Evolutionary conservation across 2,888 invertebrate species (phyloP), one percentile per base, ranked within the genome.

Genomic region (Drosophila cracens): DNA sequence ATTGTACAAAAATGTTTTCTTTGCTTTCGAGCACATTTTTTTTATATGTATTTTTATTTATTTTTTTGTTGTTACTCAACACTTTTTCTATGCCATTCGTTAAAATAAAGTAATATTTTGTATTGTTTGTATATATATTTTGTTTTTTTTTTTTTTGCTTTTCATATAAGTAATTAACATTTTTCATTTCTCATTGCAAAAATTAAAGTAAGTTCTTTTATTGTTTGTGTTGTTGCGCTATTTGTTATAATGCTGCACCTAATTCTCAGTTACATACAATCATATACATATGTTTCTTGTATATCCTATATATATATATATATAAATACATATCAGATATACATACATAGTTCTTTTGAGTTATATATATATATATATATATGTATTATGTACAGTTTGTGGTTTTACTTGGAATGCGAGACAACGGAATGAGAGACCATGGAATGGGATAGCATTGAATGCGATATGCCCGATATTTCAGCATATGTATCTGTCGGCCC

Each of bases 401-500:
- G 34, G 29, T 2, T 31, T 72, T 76, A 62, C 82, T 89, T 88
- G 40, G 91, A 90, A 63, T 91, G 92, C 70, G 91, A 91, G 59
- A 90, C 87, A 76, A 89, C 89, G 49, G 92, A 92, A 69, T 92
- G 92, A 40, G 92, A 92, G 78, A 92, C 90, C 82, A 90, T 89
- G 63, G 93, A 92, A 76, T 92, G 92, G 71, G 92, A 92, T 56
- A 92, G 83, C 91, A 92, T 93, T 31, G 93, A 93, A 77, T 92
- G 92, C 62, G 93, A 93, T 75, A 93, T 90, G 66, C 92, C 93
- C 60, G 93, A 93, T 68, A 93, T 90, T 91, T 93, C 93, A 51
- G 92, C 93, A 87, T 91, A 92, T 40, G 93, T 93, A 74, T 93
- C 96, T 76, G 96, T 96, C 71, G 96, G 96, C 4, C 97, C 98